These are phyloP conservation scores for Andrena flavipes DNA, from an alignment of 2,888 invertebrate genomes.

Conservation along the genomic window DNA sequence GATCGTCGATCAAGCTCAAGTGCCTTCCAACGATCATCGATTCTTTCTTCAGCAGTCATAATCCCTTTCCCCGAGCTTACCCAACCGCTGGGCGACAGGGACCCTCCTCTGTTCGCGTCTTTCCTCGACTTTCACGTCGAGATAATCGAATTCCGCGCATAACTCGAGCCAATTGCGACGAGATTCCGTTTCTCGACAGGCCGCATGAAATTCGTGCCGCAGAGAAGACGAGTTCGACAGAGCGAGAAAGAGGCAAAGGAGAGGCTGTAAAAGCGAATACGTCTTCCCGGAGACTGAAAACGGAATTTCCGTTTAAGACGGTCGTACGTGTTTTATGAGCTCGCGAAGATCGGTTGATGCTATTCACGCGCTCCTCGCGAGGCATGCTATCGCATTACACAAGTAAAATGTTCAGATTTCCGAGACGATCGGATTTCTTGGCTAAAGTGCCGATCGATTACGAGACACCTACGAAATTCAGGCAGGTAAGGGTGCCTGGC, in stretches of 20 bases:
- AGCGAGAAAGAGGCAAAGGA: neutral
- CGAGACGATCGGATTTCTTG: neutral
- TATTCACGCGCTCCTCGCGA: neutral
- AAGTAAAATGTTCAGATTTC: constrained; percentile 26
- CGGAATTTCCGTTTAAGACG: constrained; percentile 57
- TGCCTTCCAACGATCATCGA: neutral
- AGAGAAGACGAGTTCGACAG: constrained; percentile 12
- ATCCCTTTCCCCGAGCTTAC: neutral
- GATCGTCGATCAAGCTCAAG: neutral
- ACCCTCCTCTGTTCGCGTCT: constrained; percentile 6
- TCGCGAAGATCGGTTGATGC: constrained; percentile 34
- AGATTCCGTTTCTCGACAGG: constrained; percentile 57
- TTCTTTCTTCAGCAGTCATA: neutral
- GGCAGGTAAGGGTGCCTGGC: neutral
- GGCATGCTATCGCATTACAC: neutral
- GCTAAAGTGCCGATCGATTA: constrained; percentile 13
- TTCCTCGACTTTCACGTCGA: constrained; percentile 20
- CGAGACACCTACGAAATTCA: neutral
- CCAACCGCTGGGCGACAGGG: neutral
- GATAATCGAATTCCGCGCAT: constrained; percentile 73
- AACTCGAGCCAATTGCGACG: constrained; percentile 61
- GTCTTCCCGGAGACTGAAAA: neutral
- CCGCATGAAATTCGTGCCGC: constrained; percentile 51
- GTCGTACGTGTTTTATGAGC: constrained; percentile 43
- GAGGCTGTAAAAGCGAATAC: constrained; percentile 1